Conservation (phyloP, 2,888 invertebrate genomes). For the Drosophila gaucha region DNA sequence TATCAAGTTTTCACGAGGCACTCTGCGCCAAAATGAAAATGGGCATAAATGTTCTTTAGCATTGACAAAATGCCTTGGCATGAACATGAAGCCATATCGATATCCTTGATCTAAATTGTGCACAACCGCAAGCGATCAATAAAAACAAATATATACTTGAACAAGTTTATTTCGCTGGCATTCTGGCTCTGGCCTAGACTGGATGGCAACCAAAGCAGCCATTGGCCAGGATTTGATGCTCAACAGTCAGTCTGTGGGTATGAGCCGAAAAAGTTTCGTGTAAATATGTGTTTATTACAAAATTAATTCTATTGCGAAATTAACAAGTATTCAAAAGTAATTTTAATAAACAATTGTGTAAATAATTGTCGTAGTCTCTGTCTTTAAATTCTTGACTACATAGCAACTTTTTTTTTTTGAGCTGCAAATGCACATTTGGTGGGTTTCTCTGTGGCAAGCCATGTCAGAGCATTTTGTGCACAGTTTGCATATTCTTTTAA, state of each 20-base stretch:
- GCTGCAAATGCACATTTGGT: constrained; percentile 65
- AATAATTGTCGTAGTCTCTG: constrained; percentile 56
- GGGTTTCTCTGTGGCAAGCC: constrained; percentile 26
- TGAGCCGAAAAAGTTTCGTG: constrained; percentile 17
- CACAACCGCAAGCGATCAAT: constrained; percentile 82
- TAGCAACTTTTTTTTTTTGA: constrained; percentile 43
- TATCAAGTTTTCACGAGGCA: constrained; percentile 59
- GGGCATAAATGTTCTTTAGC: constrained; percentile 71
- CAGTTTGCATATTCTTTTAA: constrained; percentile 76
- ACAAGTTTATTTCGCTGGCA: constrained; percentile 60
- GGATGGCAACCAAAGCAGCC: too few relatives aligned
- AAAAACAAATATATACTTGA: constrained; percentile 55
- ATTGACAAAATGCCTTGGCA: constrained; percentile 79
- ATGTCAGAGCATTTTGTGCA: constrained; percentile 56
- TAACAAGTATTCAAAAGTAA: constrained; percentile 76
- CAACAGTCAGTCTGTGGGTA: background rate
- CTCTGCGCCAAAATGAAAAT: constrained; percentile 64
- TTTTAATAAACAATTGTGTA: constrained; percentile 65
- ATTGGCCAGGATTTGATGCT: constrained; percentile 1
- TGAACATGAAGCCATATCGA: constrained; percentile 73
- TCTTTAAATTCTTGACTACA: constrained; percentile 27
- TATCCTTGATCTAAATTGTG: constrained; percentile 82
- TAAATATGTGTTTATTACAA: constrained; percentile 32
- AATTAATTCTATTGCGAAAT: constrained; percentile 49
- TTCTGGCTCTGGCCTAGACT: constrained; percentile 23